Conservation (phyloP, 2,797 vertebrate genomes). For the Neomorphus geoffroyi region DNA sequence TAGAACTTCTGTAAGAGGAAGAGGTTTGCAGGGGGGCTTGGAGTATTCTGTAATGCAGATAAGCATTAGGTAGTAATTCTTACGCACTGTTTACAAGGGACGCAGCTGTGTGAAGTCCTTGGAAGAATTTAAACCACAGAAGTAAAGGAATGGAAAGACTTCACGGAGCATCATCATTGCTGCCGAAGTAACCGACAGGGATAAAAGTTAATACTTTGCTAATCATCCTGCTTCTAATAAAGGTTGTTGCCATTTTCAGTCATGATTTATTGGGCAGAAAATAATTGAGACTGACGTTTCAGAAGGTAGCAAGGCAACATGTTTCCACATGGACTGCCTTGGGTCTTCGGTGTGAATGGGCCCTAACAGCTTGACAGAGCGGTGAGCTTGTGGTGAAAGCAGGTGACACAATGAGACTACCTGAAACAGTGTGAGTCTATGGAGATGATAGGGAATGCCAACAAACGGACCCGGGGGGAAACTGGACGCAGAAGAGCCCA, state of each 20-base stretch:
- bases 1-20: neutral
- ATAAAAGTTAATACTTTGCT: neutral
- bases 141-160: neutral
- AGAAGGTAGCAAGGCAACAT: neutral
- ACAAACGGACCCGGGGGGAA: neutral
- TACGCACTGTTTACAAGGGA: neutral
- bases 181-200: neutral
- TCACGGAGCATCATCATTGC: neutral
- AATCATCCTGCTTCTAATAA: neutral
- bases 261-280: neutral
- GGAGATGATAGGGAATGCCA: neutral
- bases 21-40: neutral
- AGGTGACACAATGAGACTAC: neutral
- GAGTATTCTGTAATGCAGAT: neutral
- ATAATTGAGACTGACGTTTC: neutral
- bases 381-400: neutral
- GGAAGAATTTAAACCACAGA: neutral
- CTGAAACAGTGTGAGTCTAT: neutral
- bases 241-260: neutral
- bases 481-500: neutral
- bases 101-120: neutral
- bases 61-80: neutral
- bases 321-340: neutral
- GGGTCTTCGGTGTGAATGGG: neutral
- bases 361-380: neutral